Conservation (phyloP, 1,140 invertebrate genomes). For the Tetramorium alpestre region DNA sequence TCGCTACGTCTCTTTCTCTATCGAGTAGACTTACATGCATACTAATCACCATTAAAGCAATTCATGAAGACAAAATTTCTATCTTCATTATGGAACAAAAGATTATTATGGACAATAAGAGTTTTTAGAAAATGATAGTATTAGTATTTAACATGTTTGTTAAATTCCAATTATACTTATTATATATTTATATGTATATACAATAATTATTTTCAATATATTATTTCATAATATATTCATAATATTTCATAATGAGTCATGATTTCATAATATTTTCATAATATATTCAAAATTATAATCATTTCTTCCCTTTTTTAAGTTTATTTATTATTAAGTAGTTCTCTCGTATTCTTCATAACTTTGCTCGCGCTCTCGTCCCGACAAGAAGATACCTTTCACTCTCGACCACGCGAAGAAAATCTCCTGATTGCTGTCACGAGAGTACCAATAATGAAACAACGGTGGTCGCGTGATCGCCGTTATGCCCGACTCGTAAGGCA, state of each 20-base stretch:
- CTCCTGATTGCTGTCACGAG: slow-evolving; percentile 43
- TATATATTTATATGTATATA: neutral
- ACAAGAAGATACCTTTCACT: slow-evolving; percentile 52
- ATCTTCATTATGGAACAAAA: neutral
- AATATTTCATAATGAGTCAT: too few species aligned
- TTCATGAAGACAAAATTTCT: neutral
- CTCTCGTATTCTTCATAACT: neutral
- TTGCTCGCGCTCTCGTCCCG: neutral
- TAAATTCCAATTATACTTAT: neutral
- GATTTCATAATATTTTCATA: too few species aligned
- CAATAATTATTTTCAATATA: neutral
- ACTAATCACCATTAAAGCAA: neutral
- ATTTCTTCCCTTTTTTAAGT: neutral
- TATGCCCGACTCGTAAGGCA: slow-evolving; percentile 57
- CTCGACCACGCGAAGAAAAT: slow-evolving; percentile 25
- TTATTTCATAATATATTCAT: too few species aligned
- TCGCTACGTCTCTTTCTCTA: slow-evolving; percentile 10
- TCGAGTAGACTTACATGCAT: neutral
- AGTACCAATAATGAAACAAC: slow-evolving; percentile 52
- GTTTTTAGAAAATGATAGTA: neutral
- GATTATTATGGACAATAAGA: neutral
- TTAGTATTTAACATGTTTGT: slow-evolving; percentile 4
- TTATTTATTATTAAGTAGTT: neutral
- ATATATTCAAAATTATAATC: neutral
- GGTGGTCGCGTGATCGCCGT: slow-evolving; percentile 48